These are phyloP conservation scores for Aromia moschata DNA, from an alignment of 2,888 invertebrate species.

Conservation along the genomic window DNA sequence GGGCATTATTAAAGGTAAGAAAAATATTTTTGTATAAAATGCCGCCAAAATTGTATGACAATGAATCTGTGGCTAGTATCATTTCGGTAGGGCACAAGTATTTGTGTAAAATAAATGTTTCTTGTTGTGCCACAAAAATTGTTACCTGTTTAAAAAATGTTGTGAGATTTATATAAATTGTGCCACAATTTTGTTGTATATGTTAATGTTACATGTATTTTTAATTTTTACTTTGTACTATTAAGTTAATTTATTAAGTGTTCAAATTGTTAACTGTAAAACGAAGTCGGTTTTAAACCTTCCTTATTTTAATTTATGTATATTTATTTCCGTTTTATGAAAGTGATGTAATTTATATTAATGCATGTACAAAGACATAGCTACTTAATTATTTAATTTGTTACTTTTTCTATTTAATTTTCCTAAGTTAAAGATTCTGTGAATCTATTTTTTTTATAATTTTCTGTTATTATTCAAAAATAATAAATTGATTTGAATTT, in stretches of 20 bases:
- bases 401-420: constrained; percentile 57
- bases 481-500: constrained; percentile 50
- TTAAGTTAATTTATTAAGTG: constrained; percentile 43
- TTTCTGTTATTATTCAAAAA: constrained; percentile 51
- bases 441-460: constrained; percentile 52
- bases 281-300: constrained; percentile 46
- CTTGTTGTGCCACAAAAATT: constrained; percentile 48
- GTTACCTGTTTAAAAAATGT: constrained; percentile 48
- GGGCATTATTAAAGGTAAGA: constrained; percentile 42
- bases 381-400: constrained; percentile 59
- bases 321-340: constrained; percentile 55
- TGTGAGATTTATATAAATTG: constrained; percentile 38
- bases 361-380: constrained; percentile 59
- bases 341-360: constrained; percentile 55
- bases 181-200: constrained; percentile 48
- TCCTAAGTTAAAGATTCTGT: constrained; percentile 52
- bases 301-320: constrained; percentile 51
- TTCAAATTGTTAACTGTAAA: constrained; percentile 45
- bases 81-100: constrained; percentile 20
- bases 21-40: constrained; percentile 31
- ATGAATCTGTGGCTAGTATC: constrained; percentile 24
- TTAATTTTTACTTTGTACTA: constrained; percentile 46
- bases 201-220: constrained; percentile 50
- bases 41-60: constrained; percentile 25
- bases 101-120: constrained; percentile 24